Evolutionary conservation across 1,140 invertebrate genomes (phyloP), one percentile per base, ranked within the genome.

Genomic region (Drosophila malerkotliana): DNA sequence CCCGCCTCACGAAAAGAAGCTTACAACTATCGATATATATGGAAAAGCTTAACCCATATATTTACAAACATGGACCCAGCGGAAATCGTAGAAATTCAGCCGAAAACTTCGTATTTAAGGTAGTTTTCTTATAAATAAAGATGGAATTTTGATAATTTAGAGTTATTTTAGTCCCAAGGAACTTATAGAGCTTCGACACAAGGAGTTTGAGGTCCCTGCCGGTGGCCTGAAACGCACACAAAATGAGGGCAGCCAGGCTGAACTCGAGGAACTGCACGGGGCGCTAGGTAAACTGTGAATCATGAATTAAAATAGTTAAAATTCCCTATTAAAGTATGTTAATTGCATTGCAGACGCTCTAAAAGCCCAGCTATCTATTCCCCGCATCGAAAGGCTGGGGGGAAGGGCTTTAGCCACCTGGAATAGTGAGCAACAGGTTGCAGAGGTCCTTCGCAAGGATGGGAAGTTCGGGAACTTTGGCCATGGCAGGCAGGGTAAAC

Each of bases 381-480:
- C 78, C 0, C 87, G 90, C 0, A 84, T 90, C 30, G 90, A 91
- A 18, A 67, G 88, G 3, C 37, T 77, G 12, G 67, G 51, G 6
- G 90, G 90, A 12, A 66, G 90, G 10, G 71, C 90, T 1, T 6
- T 84, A 26, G 90, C 72, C n/a, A 55, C 5, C 0, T 91, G 90
- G 90, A 58, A 79, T 14, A 21, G 39, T 1, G 61, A 88, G 28
- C 58, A 78, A 61, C 75, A 90, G 37, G 81, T 66, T n/a, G 88
- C 80, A 0, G 79, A 80, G 47, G 77, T 91, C 0, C 6, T 75
- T 6, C 79, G 72, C 0, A 91, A 90, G 47, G 88, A 91, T 77
- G 90, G 90, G 0, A 91, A 91, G 77, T 91, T 91, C 59, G 80
- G 84, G 21, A 73, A 61, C 26, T 91, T 91, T 41, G 90, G 90